phyloP scores from a whole-genome alignment of 2,113 vertebrate genomes.

The Colistium nudipinnis region DNA sequence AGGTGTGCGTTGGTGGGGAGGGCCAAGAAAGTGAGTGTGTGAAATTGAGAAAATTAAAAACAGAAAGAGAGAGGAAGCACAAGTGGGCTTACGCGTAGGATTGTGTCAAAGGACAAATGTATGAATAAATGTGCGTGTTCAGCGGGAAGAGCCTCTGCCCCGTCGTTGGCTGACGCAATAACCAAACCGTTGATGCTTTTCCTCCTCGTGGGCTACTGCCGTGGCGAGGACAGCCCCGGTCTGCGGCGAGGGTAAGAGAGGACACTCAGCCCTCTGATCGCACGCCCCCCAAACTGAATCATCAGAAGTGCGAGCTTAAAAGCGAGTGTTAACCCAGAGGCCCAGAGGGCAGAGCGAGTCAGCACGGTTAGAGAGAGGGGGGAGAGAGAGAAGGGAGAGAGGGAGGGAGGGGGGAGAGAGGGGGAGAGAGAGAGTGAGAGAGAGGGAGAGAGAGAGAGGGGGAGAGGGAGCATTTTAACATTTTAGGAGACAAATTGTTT shows the following conservation, averaged over 20 bases:
- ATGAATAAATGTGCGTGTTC: neutral
- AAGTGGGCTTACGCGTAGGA: neutral
- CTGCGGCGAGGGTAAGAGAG: neutral
- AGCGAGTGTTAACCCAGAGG: conserved; percentile 20
- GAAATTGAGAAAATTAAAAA: neutral
- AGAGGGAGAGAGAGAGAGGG: neutral
- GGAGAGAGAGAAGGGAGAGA: too few relatives aligned
- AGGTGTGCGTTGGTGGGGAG: neutral
- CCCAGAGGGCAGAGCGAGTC: neutral
- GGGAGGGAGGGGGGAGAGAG: too few relatives aligned
- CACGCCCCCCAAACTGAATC: conserved; percentile 21
- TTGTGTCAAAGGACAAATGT: neutral
- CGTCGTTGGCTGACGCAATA: neutral
- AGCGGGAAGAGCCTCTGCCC: neutral
- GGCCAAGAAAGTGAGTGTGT: neutral
- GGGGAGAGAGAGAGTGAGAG: too few relatives aligned
- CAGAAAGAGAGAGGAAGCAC: neutral
- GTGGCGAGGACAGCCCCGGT: neutral
- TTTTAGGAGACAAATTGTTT: conserved; percentile 8
- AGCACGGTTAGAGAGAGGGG: neutral
- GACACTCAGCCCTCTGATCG: conserved; percentile 22
- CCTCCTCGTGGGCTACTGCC: neutral
- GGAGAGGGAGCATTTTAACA: neutral
- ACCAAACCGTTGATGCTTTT: neutral
- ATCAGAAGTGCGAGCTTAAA: conserved; percentile 37